A percentile compares a stretch with the other conserved stretches of the same genome.
Conservation (phyloP, 2,113 vertebrate genomes). For the Camarhynchus parvulus region DNA sequence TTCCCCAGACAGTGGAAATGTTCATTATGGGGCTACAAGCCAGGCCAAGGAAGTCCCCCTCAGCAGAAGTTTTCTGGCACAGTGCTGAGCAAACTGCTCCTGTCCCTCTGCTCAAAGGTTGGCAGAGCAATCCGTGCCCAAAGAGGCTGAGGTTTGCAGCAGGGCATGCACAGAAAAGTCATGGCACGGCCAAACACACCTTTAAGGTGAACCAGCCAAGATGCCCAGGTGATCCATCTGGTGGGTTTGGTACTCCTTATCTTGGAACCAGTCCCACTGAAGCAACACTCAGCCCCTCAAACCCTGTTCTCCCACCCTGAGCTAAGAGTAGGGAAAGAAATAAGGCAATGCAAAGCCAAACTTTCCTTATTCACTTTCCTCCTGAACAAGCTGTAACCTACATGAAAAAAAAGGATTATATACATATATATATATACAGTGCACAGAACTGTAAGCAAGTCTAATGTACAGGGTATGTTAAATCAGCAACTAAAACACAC, state of each 20-base stretch:
- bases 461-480: not conserved
- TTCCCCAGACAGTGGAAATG: not conserved
- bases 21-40: not conserved
- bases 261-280: not conserved
- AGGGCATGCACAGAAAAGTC: not conserved
- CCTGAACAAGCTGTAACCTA: not conserved
- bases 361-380: not conserved
- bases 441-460: not conserved
- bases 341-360: not conserved
- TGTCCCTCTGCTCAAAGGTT: accelerated
- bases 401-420: not conserved
- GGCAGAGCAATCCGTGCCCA: not conserved
- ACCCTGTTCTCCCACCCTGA: accelerated
- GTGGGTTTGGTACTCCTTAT: not conserved
- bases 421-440: not conserved
- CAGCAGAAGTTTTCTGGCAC: not conserved
- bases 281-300: not conserved
- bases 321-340: not conserved
- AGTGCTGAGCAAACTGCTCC: accelerated
- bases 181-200: not conserved
- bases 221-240: not conserved
- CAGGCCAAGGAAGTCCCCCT: not conserved
- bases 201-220: not conserved
- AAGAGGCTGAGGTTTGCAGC: not conserved
- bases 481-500: not conserved